Base-by-base conservation (phyloP, 2,797 vertebrate genomes). In the Anguilla pacifica region DNA sequence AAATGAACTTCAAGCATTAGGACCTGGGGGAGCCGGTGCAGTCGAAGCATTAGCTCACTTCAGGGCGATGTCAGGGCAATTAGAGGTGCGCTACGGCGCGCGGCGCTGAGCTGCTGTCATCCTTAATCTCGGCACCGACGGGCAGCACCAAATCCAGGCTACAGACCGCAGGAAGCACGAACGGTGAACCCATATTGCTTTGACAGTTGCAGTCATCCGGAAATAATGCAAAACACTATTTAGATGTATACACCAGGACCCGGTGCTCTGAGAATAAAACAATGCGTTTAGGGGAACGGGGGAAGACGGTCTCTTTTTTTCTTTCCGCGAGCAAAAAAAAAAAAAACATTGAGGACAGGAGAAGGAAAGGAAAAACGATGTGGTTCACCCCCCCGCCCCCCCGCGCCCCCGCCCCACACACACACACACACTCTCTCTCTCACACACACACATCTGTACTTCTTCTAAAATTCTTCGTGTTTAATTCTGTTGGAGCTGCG, bases 171-270 rank as follows among this genome's bases (percentile, higher is more conserved):
- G 97, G 97, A 97, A 97, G 96, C 96, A 91, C 95, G 94, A 94
- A 96, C 97, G 95, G 96, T 94, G 96, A 94, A 95, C 95, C 97
- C 97, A 95, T 97, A 98, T 98, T 98, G 97, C 98, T 98, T 98
- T 98, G 97, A 99, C 97, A 99, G 97, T 96, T 97, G 97, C 97
- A 93, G 96, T 98, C 97, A 97, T 97, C 97, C 97, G 97, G 97
- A 98, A 98, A 97, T 98, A 98, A 99, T 97, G 97, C 96, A 98
- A 98, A 98, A 97, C 92, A 95, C 96, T 97, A 97, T 96, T 97
- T 96, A 97, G 97, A 97, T 96, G 97, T 96, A 96, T 94, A 96
- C 95, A 96, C 91, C 93, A 91, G 92, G 97, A 97, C 97, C 97
- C 96, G 90, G 94, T 93, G 95, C 95, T 96, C 94, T 91, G 88